Percentiles rank a stretch among this genome's conserved stretches.
These are phyloP conservation scores for Chiroxiphia lanceolata DNA, from an alignment of 2,797 vertebrate genomes.

Conservation along the genomic window DNA sequence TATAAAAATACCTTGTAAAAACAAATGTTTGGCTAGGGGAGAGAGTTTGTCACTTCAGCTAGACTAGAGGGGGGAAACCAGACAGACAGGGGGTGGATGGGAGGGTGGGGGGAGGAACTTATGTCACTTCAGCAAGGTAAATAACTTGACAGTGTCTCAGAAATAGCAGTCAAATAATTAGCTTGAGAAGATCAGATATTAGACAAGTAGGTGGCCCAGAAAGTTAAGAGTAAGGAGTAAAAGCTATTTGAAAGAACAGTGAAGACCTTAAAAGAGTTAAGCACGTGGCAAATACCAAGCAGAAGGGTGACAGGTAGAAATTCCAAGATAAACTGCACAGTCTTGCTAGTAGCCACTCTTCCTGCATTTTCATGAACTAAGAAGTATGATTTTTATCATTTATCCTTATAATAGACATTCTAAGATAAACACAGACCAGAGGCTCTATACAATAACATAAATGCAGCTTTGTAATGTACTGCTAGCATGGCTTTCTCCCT, in stretches of 20 bases:
- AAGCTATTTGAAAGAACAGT: neutral
- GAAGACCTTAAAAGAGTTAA: neutral
- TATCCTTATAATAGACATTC: neutral
- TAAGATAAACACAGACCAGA: neutral
- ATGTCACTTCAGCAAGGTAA: slow-evolving; percentile 35
- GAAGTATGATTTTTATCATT: neutral
- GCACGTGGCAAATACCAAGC: neutral
- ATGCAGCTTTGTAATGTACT: neutral
- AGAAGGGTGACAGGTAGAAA: neutral
- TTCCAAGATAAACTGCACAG: neutral
- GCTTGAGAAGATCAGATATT: neutral
- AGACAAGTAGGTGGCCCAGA: neutral
- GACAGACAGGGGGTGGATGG: slow-evolving; percentile 47
- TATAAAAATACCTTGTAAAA: slow-evolving; percentile 66
- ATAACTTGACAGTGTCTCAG: slow-evolving; percentile 17
- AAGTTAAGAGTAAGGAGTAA: neutral
- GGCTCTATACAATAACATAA: neutral
- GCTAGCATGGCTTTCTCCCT: neutral
- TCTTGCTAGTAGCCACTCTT: neutral
- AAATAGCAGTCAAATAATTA: slow-evolving; percentile 26
- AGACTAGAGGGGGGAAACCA: slow-evolving; percentile 57
- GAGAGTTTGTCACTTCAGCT: slow-evolving; percentile 56
- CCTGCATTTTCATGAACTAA: neutral
- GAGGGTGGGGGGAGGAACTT: neutral
- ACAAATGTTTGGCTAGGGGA: slow-evolving; percentile 49